A percentile compares a stretch with the other conserved stretches of the same genome.
Evolutionary conservation across 2,113 vertebrate species (phyloP).

Genomic region (Scartelaos histophorus): DNA sequence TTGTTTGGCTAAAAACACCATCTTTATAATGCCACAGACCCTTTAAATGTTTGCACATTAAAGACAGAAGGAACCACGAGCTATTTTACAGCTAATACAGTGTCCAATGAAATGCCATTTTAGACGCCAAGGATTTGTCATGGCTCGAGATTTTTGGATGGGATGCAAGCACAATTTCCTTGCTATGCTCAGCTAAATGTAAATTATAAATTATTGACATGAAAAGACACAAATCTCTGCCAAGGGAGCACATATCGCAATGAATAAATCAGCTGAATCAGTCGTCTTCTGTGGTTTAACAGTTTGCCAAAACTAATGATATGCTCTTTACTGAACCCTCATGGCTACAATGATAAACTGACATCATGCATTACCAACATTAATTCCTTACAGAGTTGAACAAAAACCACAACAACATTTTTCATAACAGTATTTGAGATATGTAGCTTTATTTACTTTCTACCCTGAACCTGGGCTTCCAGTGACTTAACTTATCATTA

Average conservation of each 20-base stretch:
- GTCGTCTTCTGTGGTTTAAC: not conserved
- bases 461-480: no score
- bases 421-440: no score
- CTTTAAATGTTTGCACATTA: not conserved
- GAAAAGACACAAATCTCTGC: not conserved
- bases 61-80: not conserved
- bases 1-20: constrained; percentile 2
- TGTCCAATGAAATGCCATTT: not conserved
- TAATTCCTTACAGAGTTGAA: not conserved
- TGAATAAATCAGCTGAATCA: not conserved
- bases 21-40: not conserved
- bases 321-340: not conserved
- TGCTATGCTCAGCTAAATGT: not conserved
- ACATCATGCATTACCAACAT: not conserved
- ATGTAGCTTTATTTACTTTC: no score
- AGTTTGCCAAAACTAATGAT: not conserved
- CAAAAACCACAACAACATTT: not conserved
- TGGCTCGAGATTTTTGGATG: not conserved
- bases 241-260: not conserved
- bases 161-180: not conserved
- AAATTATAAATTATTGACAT: no score
- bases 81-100: not conserved
- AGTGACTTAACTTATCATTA: no score
- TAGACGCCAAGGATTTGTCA: not conserved
- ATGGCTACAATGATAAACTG: not conserved